These are phyloP conservation scores for Coleophora deauratella DNA, from an alignment of 2,888 invertebrate genomes.

Conservation along the genomic window DNA sequence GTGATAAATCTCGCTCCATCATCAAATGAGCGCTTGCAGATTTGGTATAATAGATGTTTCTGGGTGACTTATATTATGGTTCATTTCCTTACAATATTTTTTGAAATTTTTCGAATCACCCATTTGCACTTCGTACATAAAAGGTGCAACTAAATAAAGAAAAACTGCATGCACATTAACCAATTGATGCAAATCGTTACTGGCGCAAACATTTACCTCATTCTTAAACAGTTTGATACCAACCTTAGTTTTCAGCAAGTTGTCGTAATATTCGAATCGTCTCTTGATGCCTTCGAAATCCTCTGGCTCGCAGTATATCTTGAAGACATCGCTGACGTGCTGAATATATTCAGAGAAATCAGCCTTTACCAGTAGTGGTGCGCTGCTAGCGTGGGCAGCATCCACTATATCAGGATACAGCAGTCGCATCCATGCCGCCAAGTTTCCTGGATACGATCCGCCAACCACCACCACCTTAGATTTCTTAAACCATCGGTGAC, in stretches of 20 bases:
- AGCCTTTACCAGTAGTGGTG: conserved; percentile 28
- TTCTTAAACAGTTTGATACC: conserved; percentile 5
- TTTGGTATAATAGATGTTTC: too few relatives aligned
- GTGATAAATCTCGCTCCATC: background rate
- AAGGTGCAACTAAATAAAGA: too few relatives aligned
- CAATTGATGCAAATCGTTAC: background rate
- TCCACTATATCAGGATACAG: conserved; percentile 58
- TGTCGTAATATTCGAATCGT: background rate
- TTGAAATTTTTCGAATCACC: too few relatives aligned
- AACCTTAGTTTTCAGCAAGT: background rate
- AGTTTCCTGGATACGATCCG: conserved; percentile 56
- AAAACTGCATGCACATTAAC: too few relatives aligned
- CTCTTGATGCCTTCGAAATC: background rate
- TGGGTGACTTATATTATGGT: background rate
- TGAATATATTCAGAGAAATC: conserved; percentile 8
- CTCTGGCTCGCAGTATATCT: background rate
- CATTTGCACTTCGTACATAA: too few relatives aligned
- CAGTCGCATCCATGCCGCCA: conserved; percentile 58
- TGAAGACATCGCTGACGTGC: background rate
- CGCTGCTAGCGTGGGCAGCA: conserved; percentile 61
- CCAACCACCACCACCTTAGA: conserved; percentile 17
- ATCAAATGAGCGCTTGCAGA: background rate
- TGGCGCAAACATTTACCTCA: conserved; percentile 5
- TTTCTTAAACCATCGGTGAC: background rate
- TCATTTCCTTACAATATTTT: background rate